These are phyloP conservation scores for Battus philenor DNA, from an alignment of 1,140 invertebrate genomes.

Conservation along the genomic window DNA sequence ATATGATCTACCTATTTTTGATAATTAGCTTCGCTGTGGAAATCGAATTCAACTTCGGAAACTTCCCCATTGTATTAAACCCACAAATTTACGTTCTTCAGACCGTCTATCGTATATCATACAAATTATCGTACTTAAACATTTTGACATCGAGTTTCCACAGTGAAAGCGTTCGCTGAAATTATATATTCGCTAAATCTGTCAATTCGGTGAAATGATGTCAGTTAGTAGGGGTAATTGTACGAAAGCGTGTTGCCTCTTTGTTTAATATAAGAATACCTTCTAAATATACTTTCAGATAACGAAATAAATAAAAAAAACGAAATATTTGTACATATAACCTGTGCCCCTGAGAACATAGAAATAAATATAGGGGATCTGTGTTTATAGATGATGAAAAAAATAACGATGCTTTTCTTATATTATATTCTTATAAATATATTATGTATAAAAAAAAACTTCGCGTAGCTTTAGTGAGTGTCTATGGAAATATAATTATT, in stretches of 20 bases:
- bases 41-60: constrained; percentile 25
- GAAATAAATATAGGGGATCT: constrained; percentile 51
- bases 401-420: constrained; percentile 74
- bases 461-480: constrained; percentile 68
- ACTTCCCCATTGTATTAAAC: constrained; percentile 10
- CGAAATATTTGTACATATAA: constrained; percentile 58
- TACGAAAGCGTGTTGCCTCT: constrained; percentile 43
- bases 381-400: constrained; percentile 59
- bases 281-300: constrained; percentile 60
- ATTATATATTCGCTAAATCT: constrained; percentile 55
- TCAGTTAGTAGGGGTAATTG: constrained; percentile 57
- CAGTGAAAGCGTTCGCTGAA: constrained; percentile 40
- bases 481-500: constrained; percentile 68
- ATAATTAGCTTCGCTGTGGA: constrained; percentile 62
- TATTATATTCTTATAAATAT: constrained; percentile 75
- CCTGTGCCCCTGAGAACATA: constrained; percentile 56
- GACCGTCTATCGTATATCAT: constrained; percentile 6
- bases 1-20: constrained; percentile 63
- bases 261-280: constrained; percentile 49
- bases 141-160: constrained; percentile 29
- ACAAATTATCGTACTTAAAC: constrained; percentile 10
- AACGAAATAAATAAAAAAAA: constrained; percentile 57
- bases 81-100: background rate
- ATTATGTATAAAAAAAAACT: constrained; percentile 72
- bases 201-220: constrained; percentile 70